A percentile compares a stretch with the other conserved stretches of the same genome.
Evolutionary conservation across 2,888 invertebrate genomes (phyloP).

Genomic region (Sinotaia quadrata): DNA sequence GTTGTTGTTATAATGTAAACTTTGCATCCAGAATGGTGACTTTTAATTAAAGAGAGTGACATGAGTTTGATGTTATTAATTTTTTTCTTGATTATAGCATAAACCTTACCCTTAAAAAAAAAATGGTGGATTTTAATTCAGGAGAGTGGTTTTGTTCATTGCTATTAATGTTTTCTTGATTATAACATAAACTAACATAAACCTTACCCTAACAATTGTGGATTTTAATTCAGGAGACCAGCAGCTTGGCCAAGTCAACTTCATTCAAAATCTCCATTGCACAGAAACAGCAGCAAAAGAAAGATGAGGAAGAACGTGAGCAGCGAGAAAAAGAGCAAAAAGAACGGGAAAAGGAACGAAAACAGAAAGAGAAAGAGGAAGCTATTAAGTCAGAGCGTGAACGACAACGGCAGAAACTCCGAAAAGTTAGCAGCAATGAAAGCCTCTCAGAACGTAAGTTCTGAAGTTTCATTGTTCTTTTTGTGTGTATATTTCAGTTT

Average conservation of each 20-base stretch:
- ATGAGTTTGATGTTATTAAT: no score
- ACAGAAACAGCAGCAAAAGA: conserved; percentile 51
- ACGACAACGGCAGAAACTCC: conserved; percentile 58
- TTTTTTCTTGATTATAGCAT: no score
- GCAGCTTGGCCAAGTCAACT: conserved; percentile 20
- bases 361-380: conserved; percentile 48
- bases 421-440: conserved; percentile 53
- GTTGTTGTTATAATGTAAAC: no score
- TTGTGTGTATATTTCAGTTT: background rate
- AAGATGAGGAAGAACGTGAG: conserved; percentile 56
- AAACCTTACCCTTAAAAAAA: no score
- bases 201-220: no score
- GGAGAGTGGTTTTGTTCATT: no score
- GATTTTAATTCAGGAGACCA: conserved; percentile 20
- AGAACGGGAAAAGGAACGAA: conserved; percentile 51
- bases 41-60: no score
- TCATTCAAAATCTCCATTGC: conserved; percentile 37
- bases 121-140: no score
- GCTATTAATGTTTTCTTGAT: no score
- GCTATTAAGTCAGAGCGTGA: conserved; percentile 56
- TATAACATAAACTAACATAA: no score
- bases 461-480: no score
- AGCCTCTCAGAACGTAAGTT: conserved; percentile 43
- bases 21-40: no score
- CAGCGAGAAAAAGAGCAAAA: conserved; percentile 54